Percentiles rank a stretch among this genome's conserved stretches.
These are phyloP conservation scores for Meteorus cinctellus DNA, from an alignment of 2,888 invertebrate genomes.

Conservation along the genomic window DNA sequence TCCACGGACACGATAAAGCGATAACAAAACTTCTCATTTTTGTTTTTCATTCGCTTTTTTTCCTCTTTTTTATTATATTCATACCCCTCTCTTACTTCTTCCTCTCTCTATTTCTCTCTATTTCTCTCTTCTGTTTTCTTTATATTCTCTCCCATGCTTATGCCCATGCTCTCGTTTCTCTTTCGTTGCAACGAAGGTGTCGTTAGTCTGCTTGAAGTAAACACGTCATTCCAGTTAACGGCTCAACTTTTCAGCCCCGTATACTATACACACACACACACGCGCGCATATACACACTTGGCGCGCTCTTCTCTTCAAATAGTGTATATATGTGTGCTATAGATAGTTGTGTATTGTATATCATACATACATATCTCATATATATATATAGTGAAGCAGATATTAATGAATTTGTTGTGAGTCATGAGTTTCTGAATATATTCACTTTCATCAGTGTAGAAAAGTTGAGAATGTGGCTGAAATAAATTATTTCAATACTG, in stretches of 20 bases:
- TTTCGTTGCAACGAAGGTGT: not conserved
- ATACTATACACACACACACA: conserved; percentile 18
- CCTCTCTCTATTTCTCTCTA: not conserved
- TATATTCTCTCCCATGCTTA: not conserved
- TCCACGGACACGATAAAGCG: conserved; percentile 19
- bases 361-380: not conserved
- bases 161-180: not conserved
- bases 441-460: too few relatives aligned
- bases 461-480: too few relatives aligned
- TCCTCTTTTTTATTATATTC: not conserved
- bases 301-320: conserved; percentile 10
- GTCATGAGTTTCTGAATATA: too few relatives aligned
- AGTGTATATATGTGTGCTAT: not conserved
- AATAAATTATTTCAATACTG: too few relatives aligned
- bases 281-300: conserved; percentile 16
- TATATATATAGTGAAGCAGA: too few relatives aligned
- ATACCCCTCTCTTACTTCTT: not conserved
- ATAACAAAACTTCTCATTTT: conserved; percentile 17
- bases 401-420: too few relatives aligned
- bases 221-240: conserved; percentile 24
- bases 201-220: conserved; percentile 23
- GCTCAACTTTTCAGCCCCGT: conserved; percentile 31
- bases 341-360: not conserved
- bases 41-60: conserved; percentile 2
- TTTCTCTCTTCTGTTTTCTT: not conserved